phyloP scores from a whole-genome alignment of 2,797 vertebrate genomes.

The Pagetopsis macropterus region DNA sequence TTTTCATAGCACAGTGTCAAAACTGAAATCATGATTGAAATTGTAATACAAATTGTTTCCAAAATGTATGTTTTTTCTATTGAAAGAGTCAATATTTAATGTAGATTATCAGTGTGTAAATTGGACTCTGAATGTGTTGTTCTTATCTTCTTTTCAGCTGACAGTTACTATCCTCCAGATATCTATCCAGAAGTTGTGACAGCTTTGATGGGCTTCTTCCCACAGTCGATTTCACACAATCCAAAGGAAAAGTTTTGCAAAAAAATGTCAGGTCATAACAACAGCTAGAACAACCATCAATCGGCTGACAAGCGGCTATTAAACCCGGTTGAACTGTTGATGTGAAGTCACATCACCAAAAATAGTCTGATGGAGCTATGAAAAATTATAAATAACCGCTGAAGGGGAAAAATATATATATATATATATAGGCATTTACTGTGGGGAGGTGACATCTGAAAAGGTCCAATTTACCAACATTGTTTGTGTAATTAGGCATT shows the following conservation, averaged over 20 bases:
- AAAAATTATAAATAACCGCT: slow-evolving; percentile 28
- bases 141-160: slow-evolving; percentile 9
- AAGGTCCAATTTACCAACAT: slow-evolving; percentile 30
- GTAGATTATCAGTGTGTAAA: background rate
- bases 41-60: background rate
- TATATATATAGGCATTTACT: slow-evolving; percentile 1
- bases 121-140: background rate
- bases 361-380: slow-evolving; percentile 12
- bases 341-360: slow-evolving; percentile 31
- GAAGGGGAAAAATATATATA: too few relatives aligned
- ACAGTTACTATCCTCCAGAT: slow-evolving; percentile 16
- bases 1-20: background rate
- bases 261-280: slow-evolving; percentile 58
- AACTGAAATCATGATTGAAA: background rate
- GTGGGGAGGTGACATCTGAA: slow-evolving; percentile 12
- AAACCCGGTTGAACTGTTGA: slow-evolving; percentile 60
- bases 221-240: slow-evolving; percentile 45
- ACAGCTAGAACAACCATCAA: slow-evolving; percentile 44
- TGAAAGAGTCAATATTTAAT: background rate
- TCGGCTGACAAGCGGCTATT: slow-evolving; percentile 69
- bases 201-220: slow-evolving; percentile 43
- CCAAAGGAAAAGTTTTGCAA: slow-evolving; percentile 43
- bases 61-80: background rate
- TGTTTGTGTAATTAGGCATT: slow-evolving; percentile 45
- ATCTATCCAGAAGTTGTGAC: slow-evolving; percentile 13